phyloP scores from a whole-genome alignment of 1,140 invertebrate species.

The Drosophila pruinosa region DNA sequence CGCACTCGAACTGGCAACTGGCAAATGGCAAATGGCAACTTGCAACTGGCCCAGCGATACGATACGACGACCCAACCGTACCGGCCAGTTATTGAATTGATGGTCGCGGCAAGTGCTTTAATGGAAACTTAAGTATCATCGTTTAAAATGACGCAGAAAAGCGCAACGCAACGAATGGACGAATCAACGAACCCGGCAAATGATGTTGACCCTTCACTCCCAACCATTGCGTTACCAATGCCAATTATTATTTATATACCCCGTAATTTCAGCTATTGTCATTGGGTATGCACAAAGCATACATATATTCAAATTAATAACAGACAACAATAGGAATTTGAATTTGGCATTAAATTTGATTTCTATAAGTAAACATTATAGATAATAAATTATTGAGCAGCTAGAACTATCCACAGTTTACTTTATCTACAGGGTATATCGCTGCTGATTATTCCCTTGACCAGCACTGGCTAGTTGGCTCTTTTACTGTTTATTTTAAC shows the following conservation, averaged over 20 bases:
- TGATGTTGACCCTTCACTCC: conserved; percentile 52
- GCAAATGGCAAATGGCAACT: neutral
- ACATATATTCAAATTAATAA: no score
- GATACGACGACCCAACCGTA: neutral
- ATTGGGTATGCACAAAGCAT: conserved; percentile 7
- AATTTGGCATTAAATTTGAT: neutral
- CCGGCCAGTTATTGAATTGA: conserved; percentile 62
- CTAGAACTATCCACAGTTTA: no score
- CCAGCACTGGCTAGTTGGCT: neutral
- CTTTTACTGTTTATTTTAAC: conserved; percentile 53
- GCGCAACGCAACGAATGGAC: conserved; percentile 51
- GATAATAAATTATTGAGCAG: neutral
- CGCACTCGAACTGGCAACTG: conserved; percentile 32
- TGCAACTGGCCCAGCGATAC: neutral
- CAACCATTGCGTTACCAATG: conserved; percentile 62
- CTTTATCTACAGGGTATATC: conserved; percentile 12
- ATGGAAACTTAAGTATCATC: conserved; percentile 82
- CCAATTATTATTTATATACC: conserved; percentile 64
- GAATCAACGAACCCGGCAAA: conserved; percentile 23
- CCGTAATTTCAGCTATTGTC: neutral
- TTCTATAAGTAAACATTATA: neutral
- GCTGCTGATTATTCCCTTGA: neutral
- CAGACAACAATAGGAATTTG: no score
- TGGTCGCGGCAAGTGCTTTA: conserved; percentile 76
- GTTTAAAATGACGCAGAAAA: conserved; percentile 78